A percentile compares a stretch with the other conserved stretches of the same genome.
These are phyloP conservation scores for Drosophila robusta DNA, from an alignment of 2,888 invertebrate genomes.

Conservation along the genomic window DNA sequence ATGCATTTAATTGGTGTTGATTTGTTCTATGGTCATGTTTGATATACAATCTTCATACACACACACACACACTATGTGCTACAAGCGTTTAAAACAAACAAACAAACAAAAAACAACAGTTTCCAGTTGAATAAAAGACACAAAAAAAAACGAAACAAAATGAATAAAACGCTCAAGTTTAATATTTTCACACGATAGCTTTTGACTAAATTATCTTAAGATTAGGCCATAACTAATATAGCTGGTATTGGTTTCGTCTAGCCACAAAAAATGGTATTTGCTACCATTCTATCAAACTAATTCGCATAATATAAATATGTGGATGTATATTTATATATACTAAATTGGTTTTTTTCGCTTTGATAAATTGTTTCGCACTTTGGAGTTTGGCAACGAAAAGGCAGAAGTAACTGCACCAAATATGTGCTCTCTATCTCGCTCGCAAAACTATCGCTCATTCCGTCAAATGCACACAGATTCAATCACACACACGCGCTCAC, in stretches of 20 bases:
- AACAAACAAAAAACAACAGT: not conserved
- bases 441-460: not conserved
- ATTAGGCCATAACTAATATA: slow-evolving; percentile 2
- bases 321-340: slow-evolving; percentile 3
- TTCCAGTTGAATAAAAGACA: not conserved
- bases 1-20: slow-evolving; percentile 20
- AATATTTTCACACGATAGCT: not conserved
- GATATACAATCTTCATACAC: not conserved
- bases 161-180: not conserved
- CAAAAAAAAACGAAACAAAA: not conserved
- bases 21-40: slow-evolving; percentile 18
- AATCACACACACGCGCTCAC: not conserved
- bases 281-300: slow-evolving; percentile 8
- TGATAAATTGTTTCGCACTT: slow-evolving; percentile 42
- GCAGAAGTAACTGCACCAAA: slow-evolving; percentile 35
- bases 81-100: too few species aligned
- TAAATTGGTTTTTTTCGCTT: not conserved
- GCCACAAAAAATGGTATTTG: slow-evolving; percentile 10
- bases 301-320: not conserved
- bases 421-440: slow-evolving; percentile 9
- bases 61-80: not conserved
- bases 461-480: not conserved
- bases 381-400: slow-evolving; percentile 58
- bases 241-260: not conserved
- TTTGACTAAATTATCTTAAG: slow-evolving; percentile 17